Evolutionary conservation across 2,888 invertebrate genomes (phyloP), one percentile per base, ranked within the genome.

Genomic region (Temnothorax ravouxi): DNA sequence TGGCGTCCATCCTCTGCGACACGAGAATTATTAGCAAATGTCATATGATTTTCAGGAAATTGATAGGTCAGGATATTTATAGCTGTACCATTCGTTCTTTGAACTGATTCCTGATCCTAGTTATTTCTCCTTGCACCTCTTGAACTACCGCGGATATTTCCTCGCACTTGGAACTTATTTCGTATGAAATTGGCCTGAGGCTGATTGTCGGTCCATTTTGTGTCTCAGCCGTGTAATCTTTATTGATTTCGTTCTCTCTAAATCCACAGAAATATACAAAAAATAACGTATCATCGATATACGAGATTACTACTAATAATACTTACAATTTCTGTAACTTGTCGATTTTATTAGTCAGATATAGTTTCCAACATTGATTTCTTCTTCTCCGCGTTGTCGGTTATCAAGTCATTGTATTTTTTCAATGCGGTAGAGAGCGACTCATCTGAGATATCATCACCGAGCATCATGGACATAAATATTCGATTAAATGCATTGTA

Each of bases 21-120:
- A 71, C n/a, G 50, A 50, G 59, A 84, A 44, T 74, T 21, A 74
- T 82, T 50, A 82, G 50, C 4, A 72, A 47, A 71, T 61, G n/a
- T 67, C 47, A 21, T 34, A 59, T 44, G n/a, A 74, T 25, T 15
- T 71, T 54, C n/a, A 8, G 29, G n/a, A 41, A 29, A 25, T 25
- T 25, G 25, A 25, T 25, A 25, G 25, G 1, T 25, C 25, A 25
- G 25, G 25, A 13, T 6, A 52, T 13, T 34, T 50, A 6, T 34
- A 38, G 6, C 13, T 25, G 0, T 92, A 95, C 94, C 84, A 90
- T 87, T 88, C 91, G 90, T 67, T 93, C 91, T 86, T 94, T 95
- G 41, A 94, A 91, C 86, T 91, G 92, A 86, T 89, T 92, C 64
- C 93, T 91, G 25, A 92, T 90, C 25, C 84, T 86, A 47, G 84